Evolutionary conservation across 2,113 vertebrate species (phyloP).

Genomic region (Zingel zingel): DNA sequence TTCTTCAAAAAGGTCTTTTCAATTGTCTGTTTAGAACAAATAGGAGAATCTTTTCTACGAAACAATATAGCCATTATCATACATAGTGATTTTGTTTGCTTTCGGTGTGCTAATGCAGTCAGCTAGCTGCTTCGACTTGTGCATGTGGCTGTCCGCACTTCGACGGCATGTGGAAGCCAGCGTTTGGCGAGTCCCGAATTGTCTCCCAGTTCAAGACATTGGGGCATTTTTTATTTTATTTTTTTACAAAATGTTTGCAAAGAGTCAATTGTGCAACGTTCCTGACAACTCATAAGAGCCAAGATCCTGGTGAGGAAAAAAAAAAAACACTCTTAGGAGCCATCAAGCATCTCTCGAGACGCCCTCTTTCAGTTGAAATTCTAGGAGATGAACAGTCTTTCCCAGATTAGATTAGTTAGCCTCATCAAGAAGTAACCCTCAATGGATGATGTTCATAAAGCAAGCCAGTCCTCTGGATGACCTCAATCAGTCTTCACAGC

Average conservation of each 20-base stretch:
- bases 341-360: constrained; percentile 27
- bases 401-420: constrained; percentile 65
- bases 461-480: constrained; percentile 42
- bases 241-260: constrained; percentile 72
- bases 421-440: constrained; percentile 36
- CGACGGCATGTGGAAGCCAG: constrained; percentile 49
- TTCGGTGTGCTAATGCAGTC: constrained; percentile 72
- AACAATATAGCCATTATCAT: constrained; percentile 70
- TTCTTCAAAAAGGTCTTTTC: constrained; percentile 51
- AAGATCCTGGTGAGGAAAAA: constrained; percentile 40
- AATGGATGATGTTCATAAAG: constrained; percentile 55
- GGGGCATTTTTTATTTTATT: constrained; percentile 43
- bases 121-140: constrained; percentile 73
- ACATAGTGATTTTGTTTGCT: constrained; percentile 54
- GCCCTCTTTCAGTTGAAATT: constrained; percentile 42
- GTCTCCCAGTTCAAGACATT: constrained; percentile 50
- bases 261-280: constrained; percentile 82
- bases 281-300: constrained; percentile 46
- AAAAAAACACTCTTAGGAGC: constrained; percentile 28
- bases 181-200: constrained; percentile 61
- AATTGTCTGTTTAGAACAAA: constrained; percentile 51
- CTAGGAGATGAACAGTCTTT: constrained; percentile 50
- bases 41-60: constrained; percentile 57
- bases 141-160: constrained; percentile 64
- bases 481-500: constrained; percentile 63